Conservation (phyloP, 1,140 invertebrate genomes). For the Lepidurus apus region DNA sequence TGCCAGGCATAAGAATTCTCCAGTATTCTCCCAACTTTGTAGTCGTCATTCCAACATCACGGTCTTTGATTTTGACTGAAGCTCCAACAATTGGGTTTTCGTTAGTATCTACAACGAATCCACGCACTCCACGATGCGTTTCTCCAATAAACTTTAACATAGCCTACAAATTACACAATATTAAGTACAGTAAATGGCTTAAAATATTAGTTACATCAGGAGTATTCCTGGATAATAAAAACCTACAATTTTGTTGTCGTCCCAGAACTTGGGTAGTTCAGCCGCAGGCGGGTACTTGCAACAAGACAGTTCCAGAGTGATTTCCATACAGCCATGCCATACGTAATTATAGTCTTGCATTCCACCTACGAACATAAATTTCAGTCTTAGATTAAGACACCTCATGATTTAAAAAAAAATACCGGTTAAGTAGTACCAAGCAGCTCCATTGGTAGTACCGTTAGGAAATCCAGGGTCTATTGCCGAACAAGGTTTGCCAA, state of each 20-base stretch:
- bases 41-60: slow-evolving; percentile 80
- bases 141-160: slow-evolving; percentile 80
- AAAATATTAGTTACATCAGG: not conserved
- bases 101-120: slow-evolving; percentile 75
- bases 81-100: slow-evolving; percentile 77
- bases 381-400: not conserved
- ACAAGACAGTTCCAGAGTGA: slow-evolving; percentile 94
- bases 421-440: slow-evolving; percentile 85
- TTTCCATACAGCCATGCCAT: slow-evolving; percentile 96
- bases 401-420: too few relatives aligned
- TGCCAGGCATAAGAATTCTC: slow-evolving; percentile 75
- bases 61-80: slow-evolving; percentile 71
- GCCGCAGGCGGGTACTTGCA: slow-evolving; percentile 86
- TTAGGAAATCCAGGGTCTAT: slow-evolving; percentile 65
- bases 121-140: slow-evolving; percentile 75
- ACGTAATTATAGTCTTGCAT: slow-evolving; percentile 99
- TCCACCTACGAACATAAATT: slow-evolving; percentile 45
- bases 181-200: not conserved
- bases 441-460: slow-evolving; percentile 87
- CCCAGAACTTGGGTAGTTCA: slow-evolving; percentile 86
- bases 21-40: slow-evolving; percentile 89
- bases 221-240: not conserved
- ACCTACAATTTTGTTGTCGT: slow-evolving; percentile 80
- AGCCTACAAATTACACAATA: slow-evolving; percentile 50
- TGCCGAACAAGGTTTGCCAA: slow-evolving; percentile 68